Conservation (phyloP, 2,113 vertebrate species). For the Hydrolagus affinis region DNA sequence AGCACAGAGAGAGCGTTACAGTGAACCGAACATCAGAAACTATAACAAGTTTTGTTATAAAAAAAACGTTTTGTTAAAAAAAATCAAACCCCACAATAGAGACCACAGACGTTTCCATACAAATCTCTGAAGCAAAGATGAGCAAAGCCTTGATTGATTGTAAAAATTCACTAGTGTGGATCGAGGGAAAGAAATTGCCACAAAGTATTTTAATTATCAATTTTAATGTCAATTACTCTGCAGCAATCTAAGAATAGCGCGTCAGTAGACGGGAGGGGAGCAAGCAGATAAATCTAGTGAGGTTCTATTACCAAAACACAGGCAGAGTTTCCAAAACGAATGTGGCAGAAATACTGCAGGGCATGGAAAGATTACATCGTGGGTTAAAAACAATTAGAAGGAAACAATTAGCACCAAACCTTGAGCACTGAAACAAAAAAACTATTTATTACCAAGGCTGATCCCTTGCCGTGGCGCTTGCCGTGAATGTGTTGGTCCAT, state of each 20-base stretch:
- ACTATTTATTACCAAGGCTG: not conserved
- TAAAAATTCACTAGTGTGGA: not conserved
- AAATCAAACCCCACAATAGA: too few relatives aligned
- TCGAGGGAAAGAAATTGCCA: not conserved
- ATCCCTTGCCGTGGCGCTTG: not conserved
- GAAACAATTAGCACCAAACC: constrained; percentile 5
- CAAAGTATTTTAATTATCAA: not conserved
- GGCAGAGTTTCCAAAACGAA: not conserved
- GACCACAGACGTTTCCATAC: too few relatives aligned
- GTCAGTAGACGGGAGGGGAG: too few relatives aligned
- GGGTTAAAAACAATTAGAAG: not conserved
- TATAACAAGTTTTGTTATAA: too few relatives aligned
- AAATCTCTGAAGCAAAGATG: too few relatives aligned
- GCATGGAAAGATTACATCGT: not conserved
- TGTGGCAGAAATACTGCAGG: too few relatives aligned
- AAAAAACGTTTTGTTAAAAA: too few relatives aligned
- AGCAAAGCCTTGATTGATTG: not conserved
- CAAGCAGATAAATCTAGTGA: not conserved
- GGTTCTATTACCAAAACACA: not conserved
- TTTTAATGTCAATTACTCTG: not conserved
- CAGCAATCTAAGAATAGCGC: not conserved
- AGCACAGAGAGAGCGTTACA: too few relatives aligned
- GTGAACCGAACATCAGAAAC: too few relatives aligned
- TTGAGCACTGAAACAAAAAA: constrained; percentile 1
- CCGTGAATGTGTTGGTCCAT: not conserved